Percentiles rank a stretch among this genome's conserved stretches.
Evolutionary conservation across 2,888 invertebrate genomes (phyloP).

Genomic region (Chaetoderma sp.): DNA sequence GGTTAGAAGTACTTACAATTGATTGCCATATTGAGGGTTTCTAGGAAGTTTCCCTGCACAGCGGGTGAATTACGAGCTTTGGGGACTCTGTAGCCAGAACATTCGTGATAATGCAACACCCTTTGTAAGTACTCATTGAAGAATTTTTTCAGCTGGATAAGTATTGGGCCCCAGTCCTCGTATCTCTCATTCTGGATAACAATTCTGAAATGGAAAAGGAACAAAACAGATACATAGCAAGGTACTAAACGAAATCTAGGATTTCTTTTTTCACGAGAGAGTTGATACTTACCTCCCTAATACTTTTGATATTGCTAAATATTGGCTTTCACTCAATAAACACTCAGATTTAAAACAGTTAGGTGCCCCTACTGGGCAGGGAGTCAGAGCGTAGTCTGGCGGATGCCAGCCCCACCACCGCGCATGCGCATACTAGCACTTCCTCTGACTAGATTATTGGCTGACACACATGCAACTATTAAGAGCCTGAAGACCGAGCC

Average conservation of each 20-base stretch:
- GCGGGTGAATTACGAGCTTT: conserved; percentile 70
- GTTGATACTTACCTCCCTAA: too few relatives aligned
- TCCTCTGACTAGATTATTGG: too few relatives aligned
- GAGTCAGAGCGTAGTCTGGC: too few relatives aligned
- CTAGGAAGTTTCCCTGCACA: conserved; percentile 94
- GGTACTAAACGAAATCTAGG: not conserved
- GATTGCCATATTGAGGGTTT: conserved; percentile 98
- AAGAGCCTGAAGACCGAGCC: too few relatives aligned
- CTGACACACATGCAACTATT: too few relatives aligned
- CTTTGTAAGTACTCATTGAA: conserved; percentile 92
- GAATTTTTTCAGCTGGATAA: conserved; percentile 85
- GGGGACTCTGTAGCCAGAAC: conserved; percentile 46
- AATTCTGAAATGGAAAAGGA: conserved; percentile 75
- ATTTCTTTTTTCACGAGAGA: not conserved
- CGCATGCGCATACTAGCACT: too few relatives aligned
- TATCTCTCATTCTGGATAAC: conserved; percentile 98
- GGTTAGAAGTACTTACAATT: conserved; percentile 79
- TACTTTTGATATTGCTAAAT: too few relatives aligned
- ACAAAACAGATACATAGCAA: not conserved
- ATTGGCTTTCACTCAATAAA: too few relatives aligned
- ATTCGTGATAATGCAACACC: conserved; percentile 87
- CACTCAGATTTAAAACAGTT: too few relatives aligned
- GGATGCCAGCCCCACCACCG: too few relatives aligned
- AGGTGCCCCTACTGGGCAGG: too few relatives aligned
- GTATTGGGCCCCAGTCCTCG: conserved; percentile 95